Conservation (phyloP, 2,113 vertebrate species). For the Cardinalis cardinalis region DNA sequence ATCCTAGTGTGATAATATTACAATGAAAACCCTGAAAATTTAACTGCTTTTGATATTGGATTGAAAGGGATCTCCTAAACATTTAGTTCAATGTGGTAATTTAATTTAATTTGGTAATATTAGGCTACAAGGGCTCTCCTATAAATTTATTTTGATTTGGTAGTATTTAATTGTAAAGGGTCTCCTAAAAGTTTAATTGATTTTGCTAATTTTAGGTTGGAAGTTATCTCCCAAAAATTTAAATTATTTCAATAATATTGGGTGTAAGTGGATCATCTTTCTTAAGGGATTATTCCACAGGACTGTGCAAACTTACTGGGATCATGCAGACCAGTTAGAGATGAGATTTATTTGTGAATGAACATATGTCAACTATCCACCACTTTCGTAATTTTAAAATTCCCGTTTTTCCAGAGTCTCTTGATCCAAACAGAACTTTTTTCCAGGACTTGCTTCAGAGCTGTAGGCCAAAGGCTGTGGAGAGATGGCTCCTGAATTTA, state of each 20-base stretch:
- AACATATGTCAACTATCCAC: too few species aligned
- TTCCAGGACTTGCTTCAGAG: not conserved
- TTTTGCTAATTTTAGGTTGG: not conserved
- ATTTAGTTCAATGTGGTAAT: not conserved
- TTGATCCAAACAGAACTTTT: not conserved
- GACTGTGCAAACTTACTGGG: not conserved
- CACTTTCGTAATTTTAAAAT: not conserved
- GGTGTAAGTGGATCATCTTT: not conserved
- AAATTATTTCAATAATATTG: not conserved
- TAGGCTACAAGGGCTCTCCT: not conserved
- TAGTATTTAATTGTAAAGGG: not conserved
- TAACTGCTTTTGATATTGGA: accelerated
- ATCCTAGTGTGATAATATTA: accelerated
- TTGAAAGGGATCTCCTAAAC: not conserved
- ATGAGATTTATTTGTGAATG: not conserved
- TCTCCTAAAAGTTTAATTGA: not conserved
- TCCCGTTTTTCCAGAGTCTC: not conserved
- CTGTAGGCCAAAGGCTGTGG: accelerated
- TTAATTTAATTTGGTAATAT: not conserved
- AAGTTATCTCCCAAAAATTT: not conserved
- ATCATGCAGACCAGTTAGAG: not conserved
- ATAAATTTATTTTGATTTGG: not conserved
- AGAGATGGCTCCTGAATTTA: not conserved
- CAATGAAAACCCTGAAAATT: not conserved
- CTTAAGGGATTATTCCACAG: accelerated